Base-by-base conservation (phyloP, 1,140 invertebrate species). In the Halesus radiatus region DNA sequence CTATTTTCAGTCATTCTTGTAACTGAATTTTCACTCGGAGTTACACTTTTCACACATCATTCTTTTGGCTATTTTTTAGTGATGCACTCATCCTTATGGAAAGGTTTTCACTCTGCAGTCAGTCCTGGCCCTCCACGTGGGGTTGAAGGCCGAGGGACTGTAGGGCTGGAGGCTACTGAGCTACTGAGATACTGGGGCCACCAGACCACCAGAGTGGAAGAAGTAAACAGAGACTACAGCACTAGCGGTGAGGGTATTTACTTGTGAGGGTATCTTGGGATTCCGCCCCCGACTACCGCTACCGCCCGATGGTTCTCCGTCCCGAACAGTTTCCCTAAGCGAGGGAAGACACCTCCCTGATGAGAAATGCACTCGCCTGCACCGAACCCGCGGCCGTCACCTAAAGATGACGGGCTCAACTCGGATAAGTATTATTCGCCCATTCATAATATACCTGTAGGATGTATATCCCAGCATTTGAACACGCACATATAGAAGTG, bases 381-480 rank as follows among this genome's bases (percentile, higher is more conserved):
- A 22, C 53, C 53, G 54, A 29, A 29, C 53, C 26, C 20, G 53
- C 23, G 53, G 62, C 62, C 37, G 50, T 50, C 50, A 72, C 50
- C 68, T 53, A 53, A 20, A 13, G 10, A 45, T 53, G 29, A 72
- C 68, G 18, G 68, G 70, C 52, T 54, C 72, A 22, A 23, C 23
- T 74, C 37, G 37, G 37, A 45, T 45, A 74, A 45, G 37, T 45
- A 74, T 74, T 58, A 58, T 74, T 72, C 45, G 32, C n/a, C 45
- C 68, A 72, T 72, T 72, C 68, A 72, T 72, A 72, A 72, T 72
- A 64, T 80, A 83, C 81, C 81, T 83, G 81, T 83, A 83, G 81
- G 81, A 73, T 77, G 81, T 78, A 80, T 83, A 83, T 76, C 70
- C 79, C 64, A 83, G 79, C 81, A 83, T 82, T 78, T 80, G 81